A percentile compares a stretch with the other conserved stretches of the same genome.
These are phyloP conservation scores for Plestiodon gilberti DNA, from an alignment of 2,113 vertebrate genomes.

Conservation along the genomic window DNA sequence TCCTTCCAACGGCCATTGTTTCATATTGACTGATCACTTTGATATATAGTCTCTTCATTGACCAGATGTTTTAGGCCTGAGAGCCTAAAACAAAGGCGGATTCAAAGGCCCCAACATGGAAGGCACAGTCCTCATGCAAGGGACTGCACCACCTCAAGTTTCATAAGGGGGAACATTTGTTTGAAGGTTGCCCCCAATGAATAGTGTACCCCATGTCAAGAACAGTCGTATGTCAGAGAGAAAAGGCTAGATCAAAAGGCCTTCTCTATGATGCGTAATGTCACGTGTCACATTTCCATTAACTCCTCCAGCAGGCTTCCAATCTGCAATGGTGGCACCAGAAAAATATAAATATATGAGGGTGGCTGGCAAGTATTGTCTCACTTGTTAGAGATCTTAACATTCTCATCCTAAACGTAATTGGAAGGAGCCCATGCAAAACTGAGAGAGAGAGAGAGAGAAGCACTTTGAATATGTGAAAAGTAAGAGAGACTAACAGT, in stretches of 20 bases:
- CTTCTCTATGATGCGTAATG: neutral
- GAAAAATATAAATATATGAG: too few relatives aligned
- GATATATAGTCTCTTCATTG: neutral
- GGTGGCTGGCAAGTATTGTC: too few relatives aligned
- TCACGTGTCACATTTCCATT: neutral
- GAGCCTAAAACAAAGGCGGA: neutral
- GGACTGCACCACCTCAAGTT: neutral
- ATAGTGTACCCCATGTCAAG: neutral
- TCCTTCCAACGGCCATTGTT: slow-evolving; percentile 8
- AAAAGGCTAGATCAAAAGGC: neutral
- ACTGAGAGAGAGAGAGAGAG: too few relatives aligned
- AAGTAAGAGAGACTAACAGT: too few relatives aligned
- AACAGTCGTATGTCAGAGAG: neutral
- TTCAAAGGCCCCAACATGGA: neutral
- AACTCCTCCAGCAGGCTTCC: neutral
- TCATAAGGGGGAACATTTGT: neutral
- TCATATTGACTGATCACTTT: neutral
- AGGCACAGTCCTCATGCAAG: neutral
- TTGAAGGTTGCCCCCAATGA: neutral
- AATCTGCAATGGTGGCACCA: neutral
- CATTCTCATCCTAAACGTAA: too few relatives aligned
- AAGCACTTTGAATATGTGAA: too few relatives aligned
- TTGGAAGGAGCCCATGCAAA: too few relatives aligned
- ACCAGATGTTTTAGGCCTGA: neutral
- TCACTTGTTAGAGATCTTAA: too few relatives aligned